Base-by-base conservation (phyloP, 2,113 vertebrate species). In the Barbus barbus region DNA sequence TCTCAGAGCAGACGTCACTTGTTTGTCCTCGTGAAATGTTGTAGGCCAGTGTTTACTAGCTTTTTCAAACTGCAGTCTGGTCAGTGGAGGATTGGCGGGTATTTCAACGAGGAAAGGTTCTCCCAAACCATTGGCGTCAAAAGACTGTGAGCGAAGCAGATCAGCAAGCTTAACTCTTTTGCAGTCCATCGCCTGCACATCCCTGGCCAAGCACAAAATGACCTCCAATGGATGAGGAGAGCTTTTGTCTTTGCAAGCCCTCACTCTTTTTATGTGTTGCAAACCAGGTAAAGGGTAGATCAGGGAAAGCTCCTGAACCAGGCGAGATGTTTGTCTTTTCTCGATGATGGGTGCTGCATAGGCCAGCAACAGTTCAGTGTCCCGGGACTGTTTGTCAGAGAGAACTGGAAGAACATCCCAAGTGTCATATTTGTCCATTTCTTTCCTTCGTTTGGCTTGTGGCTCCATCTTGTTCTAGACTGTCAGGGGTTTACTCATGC, bases 191-290 rank as follows among this genome's bases (percentile, higher is more conserved):
- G 81, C 20, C 12, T 89, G 78, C 0, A 88, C 87, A 0, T 94
- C 91, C 0, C 87, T 90, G 0, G 91, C 91, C 0, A 93, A 90
- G 71, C 96, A 96, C 28, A 98, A 60, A 0, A 98, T 90, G 31
- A 97, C 87, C 22, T 97, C 95, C 28, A 96, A 89, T 0, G 91
- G 79, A 5, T 94, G 94, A 0, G 87, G 79, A 6, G 87, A 72
- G 20, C 46, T 26, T 20, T 88, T 74, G 0, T 89, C 90, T 5
- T 28, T 87, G 31, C 92, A 89, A 0, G 94, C 84, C 5, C 96
- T 93, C 26, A 98, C 96, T 48, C 97, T 92, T 88, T 97, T 98
- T 51, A 97, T 65, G 81, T 97, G 96, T 12, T 93, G 92, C 2
- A 95, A 91, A 71, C 89, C 78, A 0, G 79, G 88, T 58, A 98